Conservation (phyloP, 1,140 invertebrate species). For the Apis florea region DNA sequence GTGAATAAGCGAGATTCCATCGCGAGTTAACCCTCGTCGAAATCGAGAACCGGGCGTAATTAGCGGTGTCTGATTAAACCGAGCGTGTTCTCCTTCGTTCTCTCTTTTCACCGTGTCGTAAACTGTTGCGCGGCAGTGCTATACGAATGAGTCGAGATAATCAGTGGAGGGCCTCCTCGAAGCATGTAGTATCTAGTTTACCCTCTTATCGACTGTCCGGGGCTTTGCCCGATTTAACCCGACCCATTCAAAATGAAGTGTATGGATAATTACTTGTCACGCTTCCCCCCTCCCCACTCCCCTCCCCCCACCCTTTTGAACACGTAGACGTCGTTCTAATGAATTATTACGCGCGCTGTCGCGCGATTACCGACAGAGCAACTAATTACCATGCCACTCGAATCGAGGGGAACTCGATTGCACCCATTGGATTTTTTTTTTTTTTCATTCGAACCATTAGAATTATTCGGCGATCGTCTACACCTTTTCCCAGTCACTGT, state of each 20-base stretch:
- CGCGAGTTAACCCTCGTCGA: neutral
- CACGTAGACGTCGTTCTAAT: conserved; percentile 4
- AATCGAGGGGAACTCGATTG: neutral
- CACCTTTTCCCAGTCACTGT: neutral
- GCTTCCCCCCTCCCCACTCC: neutral
- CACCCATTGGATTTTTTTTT: neutral
- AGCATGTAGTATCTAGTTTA: conserved; percentile 40
- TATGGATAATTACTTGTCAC: conserved; percentile 46
- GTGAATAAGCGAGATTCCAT: too few species aligned
- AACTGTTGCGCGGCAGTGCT: conserved; percentile 33
- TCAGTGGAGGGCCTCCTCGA: conserved; percentile 37
- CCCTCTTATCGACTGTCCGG: conserved; percentile 49
- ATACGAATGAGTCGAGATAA: conserved; percentile 43
- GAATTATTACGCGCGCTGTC: conserved; percentile 21
- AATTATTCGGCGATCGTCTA: neutral
- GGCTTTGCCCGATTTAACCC: conserved; percentile 38
- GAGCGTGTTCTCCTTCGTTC: too few species aligned
- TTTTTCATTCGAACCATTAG: neutral
- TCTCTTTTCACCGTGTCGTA: neutral
- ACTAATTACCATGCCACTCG: conserved; percentile 17
- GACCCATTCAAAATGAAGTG: conserved; percentile 40
- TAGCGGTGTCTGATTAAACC: neutral
- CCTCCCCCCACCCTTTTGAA: neutral
- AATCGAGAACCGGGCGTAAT: neutral
- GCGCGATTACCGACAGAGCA: neutral